These are phyloP conservation scores for Steatocranus sp. DNA, from an alignment of 2,797 vertebrate genomes.

Conservation along the genomic window DNA sequence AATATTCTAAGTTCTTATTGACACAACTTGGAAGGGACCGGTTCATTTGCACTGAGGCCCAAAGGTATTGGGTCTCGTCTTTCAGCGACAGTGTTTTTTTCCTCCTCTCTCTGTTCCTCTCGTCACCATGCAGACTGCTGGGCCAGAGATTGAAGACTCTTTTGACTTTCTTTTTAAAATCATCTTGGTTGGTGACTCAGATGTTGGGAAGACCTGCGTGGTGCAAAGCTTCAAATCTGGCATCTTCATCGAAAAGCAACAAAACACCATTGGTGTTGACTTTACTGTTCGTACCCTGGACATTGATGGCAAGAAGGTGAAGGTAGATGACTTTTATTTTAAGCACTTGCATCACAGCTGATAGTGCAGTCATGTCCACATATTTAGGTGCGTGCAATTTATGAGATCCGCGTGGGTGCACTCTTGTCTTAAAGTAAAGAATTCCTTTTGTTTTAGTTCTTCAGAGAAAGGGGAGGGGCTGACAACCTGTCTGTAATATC, in stretches of 20 bases:
- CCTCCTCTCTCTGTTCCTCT: neutral
- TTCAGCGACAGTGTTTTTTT: conserved; percentile 2
- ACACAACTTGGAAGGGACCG: conserved; percentile 46
- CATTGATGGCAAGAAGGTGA: conserved; percentile 90
- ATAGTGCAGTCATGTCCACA: neutral
- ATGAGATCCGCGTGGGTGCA: neutral
- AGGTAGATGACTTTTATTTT: conserved; percentile 71
- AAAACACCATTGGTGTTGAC: conserved; percentile 96
- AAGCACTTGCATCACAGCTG: neutral
- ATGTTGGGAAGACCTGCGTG: conserved; percentile 94
- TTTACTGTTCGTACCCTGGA: conserved; percentile 89
- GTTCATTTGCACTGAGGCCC: conserved; percentile 26
- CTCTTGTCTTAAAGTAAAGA: neutral
- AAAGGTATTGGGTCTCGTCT: conserved; percentile 4
- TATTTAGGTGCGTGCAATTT: neutral
- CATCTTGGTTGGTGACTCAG: conserved; percentile 92
- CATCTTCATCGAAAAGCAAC: conserved; percentile 83
- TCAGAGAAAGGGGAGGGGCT: neutral
- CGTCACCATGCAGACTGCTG: conserved; percentile 74
- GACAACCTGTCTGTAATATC: neutral
- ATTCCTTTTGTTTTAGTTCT: neutral
- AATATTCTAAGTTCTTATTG: conserved; percentile 45
- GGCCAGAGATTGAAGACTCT: conserved; percentile 76
- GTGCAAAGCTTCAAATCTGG: conserved; percentile 92
- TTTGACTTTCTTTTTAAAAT: conserved; percentile 96